Percentiles rank a stretch among this genome's conserved stretches.
Evolutionary conservation across 2,113 vertebrate genomes (phyloP).

Genomic region (Gymnobelideus leadbeateri): DNA sequence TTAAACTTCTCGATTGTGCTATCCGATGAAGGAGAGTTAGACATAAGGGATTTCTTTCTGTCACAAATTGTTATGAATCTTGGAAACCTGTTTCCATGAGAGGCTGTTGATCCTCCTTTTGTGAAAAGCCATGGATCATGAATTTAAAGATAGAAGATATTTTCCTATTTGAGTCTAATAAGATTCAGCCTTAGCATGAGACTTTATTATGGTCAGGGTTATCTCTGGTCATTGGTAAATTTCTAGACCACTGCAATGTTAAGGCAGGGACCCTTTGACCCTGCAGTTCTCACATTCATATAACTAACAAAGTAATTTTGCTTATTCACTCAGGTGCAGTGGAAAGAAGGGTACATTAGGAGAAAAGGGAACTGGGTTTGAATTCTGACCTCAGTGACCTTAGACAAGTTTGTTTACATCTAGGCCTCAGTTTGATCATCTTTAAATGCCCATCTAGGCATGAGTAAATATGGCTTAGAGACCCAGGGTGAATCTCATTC

Average conservation of each 20-base stretch:
- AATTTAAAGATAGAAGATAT: not conserved
- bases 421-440: not conserved
- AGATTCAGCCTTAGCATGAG: fast-evolving
- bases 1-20: not conserved
- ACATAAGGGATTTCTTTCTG: not conserved
- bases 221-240: not conserved
- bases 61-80: not conserved
- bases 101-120: not conserved
- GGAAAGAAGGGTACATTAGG: not conserved
- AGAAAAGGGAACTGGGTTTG: not conserved
- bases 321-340: not conserved
- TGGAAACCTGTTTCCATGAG: not conserved
- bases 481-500: not conserved
- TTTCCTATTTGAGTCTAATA: not conserved
- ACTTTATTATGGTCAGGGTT: not conserved
- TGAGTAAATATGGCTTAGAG: not conserved
- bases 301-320: conserved; percentile 19
- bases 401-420: not conserved
- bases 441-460: not conserved
- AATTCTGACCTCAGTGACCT: not conserved
- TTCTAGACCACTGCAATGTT: not conserved
- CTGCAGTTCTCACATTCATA: conserved; percentile 1
- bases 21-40: not conserved
- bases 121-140: not conserved
- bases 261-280: not conserved